These are phyloP conservation scores for Orchesella flavescens DNA, from an alignment of 2,888 invertebrate species.

Conservation along the genomic window DNA sequence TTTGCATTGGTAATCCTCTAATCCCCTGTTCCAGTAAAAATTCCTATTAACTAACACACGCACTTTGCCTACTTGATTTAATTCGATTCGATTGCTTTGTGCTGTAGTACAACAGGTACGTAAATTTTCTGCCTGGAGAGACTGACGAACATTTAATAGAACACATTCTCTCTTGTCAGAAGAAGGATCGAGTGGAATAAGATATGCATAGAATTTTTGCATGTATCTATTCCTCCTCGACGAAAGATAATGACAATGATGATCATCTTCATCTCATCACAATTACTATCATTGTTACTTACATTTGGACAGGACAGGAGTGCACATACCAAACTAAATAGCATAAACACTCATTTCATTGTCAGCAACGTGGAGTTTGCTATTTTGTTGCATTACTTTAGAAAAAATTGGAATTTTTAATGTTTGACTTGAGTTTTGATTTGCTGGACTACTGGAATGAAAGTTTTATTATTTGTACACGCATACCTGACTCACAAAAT, in stretches of 20 bases:
- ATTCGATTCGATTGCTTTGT: too few species aligned
- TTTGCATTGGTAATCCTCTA: too few species aligned
- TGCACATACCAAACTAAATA: slow-evolving; percentile 8
- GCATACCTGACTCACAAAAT: not conserved
- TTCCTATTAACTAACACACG: too few species aligned
- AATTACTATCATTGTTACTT: slow-evolving; percentile 37
- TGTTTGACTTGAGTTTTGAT: not conserved
- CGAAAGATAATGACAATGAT: slow-evolving; percentile 23
- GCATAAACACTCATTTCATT: slow-evolving; percentile 1
- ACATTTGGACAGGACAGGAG: not conserved
- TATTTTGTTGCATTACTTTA: not conserved
- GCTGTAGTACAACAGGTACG: too few species aligned
- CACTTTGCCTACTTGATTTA: too few species aligned
- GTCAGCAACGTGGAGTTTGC: not conserved
- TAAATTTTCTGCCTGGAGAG: too few species aligned
- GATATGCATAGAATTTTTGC: slow-evolving; percentile 2
- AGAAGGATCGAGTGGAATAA: too few species aligned
- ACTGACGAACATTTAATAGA: too few species aligned
- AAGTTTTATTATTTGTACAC: not conserved
- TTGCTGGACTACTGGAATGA: not conserved
- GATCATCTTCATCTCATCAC: slow-evolving; percentile 16
- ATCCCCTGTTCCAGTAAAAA: too few species aligned
- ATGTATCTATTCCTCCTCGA: not conserved
- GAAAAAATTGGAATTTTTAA: not conserved
- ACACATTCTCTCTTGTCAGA: too few species aligned